Evolutionary conservation across 2,888 invertebrate genomes (phyloP).

Genomic region (Hylaea fasciaria): DNA sequence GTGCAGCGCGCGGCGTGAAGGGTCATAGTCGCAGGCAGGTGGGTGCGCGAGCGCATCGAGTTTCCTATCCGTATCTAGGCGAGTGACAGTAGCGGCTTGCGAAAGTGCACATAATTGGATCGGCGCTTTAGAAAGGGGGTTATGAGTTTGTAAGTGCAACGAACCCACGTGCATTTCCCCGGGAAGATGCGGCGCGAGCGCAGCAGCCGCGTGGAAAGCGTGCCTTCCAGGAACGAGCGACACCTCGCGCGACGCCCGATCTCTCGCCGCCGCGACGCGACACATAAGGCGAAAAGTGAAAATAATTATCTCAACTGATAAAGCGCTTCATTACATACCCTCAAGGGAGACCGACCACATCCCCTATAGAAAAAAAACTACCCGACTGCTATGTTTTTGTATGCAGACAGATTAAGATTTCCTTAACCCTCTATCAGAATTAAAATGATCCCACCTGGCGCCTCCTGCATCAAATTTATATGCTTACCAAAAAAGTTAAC

Average conservation of each 20-base stretch:
- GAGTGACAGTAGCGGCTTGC: conserved; percentile 84
- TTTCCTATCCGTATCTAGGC: conserved; percentile 85
- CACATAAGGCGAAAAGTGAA: conserved; percentile 76
- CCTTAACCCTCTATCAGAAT: conserved; percentile 38
- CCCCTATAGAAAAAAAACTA: conserved; percentile 4
- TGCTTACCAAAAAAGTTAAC: conserved; percentile 57
- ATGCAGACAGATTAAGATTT: conserved; percentile 36
- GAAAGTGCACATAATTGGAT: conserved; percentile 86
- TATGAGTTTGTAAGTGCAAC: conserved; percentile 85
- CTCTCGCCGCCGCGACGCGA: conserved; percentile 59
- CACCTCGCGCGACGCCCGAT: conserved; percentile 51
- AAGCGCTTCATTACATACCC: conserved; percentile 7
- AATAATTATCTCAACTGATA: conserved; percentile 50
- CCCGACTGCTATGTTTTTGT: conserved; percentile 19
- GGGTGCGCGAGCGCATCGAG: conserved; percentile 75
- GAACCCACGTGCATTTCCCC: conserved; percentile 82
- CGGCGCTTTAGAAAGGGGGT: conserved; percentile 85
- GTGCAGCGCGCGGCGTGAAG: conserved; percentile 43
- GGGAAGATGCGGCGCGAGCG: conserved; percentile 75
- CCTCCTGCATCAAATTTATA: conserved; percentile 53
- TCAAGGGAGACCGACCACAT: background rate
- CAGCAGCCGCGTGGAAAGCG: conserved; percentile 73
- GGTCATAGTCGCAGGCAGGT: conserved; percentile 62
- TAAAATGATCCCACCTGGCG: conserved; percentile 68
- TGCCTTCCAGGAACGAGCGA: conserved; percentile 76